These are phyloP conservation scores for Venusia cambrica DNA, from an alignment of 2,888 invertebrate species.

Conservation along the genomic window DNA sequence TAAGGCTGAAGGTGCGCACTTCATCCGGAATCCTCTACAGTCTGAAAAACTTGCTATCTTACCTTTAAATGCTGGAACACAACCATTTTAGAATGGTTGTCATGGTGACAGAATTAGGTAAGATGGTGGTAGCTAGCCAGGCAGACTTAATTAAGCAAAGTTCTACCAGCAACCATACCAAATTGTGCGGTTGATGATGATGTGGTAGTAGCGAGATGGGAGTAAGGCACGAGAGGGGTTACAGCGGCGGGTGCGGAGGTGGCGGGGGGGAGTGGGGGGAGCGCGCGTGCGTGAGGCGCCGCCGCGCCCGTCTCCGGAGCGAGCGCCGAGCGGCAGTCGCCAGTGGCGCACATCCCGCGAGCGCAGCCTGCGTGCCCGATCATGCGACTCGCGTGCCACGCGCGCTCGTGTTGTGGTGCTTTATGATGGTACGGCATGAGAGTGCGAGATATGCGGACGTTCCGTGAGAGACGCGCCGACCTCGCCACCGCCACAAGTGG, in stretches of 20 bases:
- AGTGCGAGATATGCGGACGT: constrained; percentile 77
- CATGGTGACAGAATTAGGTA: too few species aligned
- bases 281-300: constrained; percentile 61
- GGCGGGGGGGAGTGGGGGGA: constrained; percentile 34
- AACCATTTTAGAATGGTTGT: too few species aligned
- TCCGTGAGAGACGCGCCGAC: constrained; percentile 62
- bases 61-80: too few species aligned
- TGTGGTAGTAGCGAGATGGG: constrained; percentile 72
- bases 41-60: too few species aligned
- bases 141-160: too few species aligned
- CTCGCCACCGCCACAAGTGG: constrained; percentile 72
- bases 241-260: constrained; percentile 34
- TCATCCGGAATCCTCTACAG: too few species aligned
- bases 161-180: too few species aligned
- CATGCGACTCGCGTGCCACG: constrained; percentile 69
- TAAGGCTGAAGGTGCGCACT: too few species aligned
- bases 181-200: too few species aligned
- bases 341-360: constrained; percentile 43
- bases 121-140: too few species aligned
- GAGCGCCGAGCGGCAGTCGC: constrained; percentile 52
- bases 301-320: constrained; percentile 59
- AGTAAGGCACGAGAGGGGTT: constrained; percentile 43
- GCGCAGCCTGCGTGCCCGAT: constrained; percentile 45
- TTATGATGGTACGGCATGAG: constrained; percentile 78
- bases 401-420: constrained; percentile 71